Base-by-base conservation (phyloP, 2,113 vertebrate genomes). In the Ophiodon elongatus region DNA sequence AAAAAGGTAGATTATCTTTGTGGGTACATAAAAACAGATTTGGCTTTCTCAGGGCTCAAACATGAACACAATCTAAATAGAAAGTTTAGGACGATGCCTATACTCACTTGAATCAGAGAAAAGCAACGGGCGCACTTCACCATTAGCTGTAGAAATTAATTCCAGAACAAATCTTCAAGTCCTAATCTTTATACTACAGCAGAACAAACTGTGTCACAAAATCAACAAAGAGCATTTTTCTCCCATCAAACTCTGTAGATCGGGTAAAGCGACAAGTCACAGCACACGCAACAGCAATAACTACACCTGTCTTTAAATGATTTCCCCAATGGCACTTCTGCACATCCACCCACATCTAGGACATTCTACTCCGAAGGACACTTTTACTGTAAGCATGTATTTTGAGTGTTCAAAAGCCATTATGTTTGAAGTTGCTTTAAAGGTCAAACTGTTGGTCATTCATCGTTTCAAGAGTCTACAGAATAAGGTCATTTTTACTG, bases 371-470 rank as follows among this genome's bases (percentile, higher is more conserved):
- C 43, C 57, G 73, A 89, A 89, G 84, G 75, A 43, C 82, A 68
- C 67, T 14, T 80, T 77, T 33, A 43, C 75, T 64, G 7, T 0
- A 1, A n/a, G 23, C 83, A 25, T 71, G 54, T 60, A 39, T 70
- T 82, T 70, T 78, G 41, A 69, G 1, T 75, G 39, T 64, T 72
- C 31, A 43, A 70, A 82, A 70, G 75, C 72, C 73, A 45, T 89
- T 85, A 27, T 82, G 33, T 41, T 65, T 78, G 45, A 87, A 87
- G 82, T 23, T 73, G 81, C 27, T 67, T 57, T 25, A 84, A 79
- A 90, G 82, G 67, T 80, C 85, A 85, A 62, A 72, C n/a, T 21
- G 7, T 17, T 67, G 45, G 73, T 71, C 80, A 78, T 80, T 80
- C 67, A 74, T 39, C 21, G 21, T 41, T 86, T 86, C n/a, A 84